Base-by-base conservation (phyloP, 2,113 vertebrate species). In the Connochaetes taurinus region DNA sequence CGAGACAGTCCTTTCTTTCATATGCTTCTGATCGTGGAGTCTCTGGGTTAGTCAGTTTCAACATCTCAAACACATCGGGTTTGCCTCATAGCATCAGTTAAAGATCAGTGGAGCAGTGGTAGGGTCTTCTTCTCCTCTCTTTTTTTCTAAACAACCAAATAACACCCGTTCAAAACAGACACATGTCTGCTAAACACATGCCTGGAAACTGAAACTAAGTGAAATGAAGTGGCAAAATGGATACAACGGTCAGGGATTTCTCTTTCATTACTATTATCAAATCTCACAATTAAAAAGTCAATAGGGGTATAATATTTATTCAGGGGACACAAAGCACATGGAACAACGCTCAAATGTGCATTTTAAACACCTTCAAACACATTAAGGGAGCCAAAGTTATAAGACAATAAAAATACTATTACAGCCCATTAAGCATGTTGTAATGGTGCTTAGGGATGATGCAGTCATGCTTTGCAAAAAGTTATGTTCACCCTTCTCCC, bases 281-380 rank as follows among this genome's bases (percentile, higher is more conserved):
- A 98, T 98, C 97, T 97, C 93, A 97, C 96, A 98, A 98, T 98
- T 97, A 98, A 98, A 98, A 97, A 97, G 93, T 92, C 98, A 97
- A 94, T 52, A 94, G 94, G 83, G 97, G 91, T 94, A 96, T 97
- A 96, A 95, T 97, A 97, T 97, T 98, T 97, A 97, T 97, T 97
- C 97, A 97, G 95, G 86, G 95, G 96, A 95, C 93, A 97, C 97
- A 94, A 93, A 95, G 62, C 86, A 96, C 95, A 97, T 14, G 67
- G 53, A 98, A 95, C 89, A 98, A 97, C 85, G 80, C 97, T 97
- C 97, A 97, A 90, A 97, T 96, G 97, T 96, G 23, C 83, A 97
- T 97, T 97, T 97, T 96, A 97, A 97, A 97, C 58, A 93, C 78
- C 91, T 97, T 93, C 88, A 89, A 90, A 87, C 74, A 96, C 9